Evolutionary conservation across 1,140 invertebrate species (phyloP), one percentile per base, ranked within the genome.

Genomic region (Leptoteleia sp.): DNA sequence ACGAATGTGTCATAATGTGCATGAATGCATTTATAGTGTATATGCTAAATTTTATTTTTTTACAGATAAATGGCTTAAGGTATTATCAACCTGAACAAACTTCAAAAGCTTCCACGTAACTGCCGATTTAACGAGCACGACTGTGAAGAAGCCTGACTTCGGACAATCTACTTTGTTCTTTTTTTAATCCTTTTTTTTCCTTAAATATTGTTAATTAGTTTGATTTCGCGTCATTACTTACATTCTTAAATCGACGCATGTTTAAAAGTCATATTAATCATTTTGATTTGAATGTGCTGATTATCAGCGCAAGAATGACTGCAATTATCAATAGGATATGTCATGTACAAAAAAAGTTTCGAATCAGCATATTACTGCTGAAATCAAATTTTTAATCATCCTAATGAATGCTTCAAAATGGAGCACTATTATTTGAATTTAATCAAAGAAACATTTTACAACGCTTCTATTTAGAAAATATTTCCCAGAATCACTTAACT

Each of bases 61-160:
- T 92, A 3, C 89, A 94, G 93, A 93, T 93, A 91, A 94, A 94
- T 81, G 93, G 93, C 12, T 86, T 93, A 62, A 91, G 93, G 85
- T 94, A 93, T 90, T 94, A 93, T 87, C 93, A 93, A 72, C 93
- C 93, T 6, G 91, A 88, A 0, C 83, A 83, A 13, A 80, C 82
- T 33, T 61, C 83, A 15, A 82, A 83, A 61, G 71, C 83, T 31
- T 84, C 85, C 40, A 85, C 83, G 85, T 86, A 85, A 86, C 82
- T 86, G 57, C 57, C 73, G 79, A 75, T 68, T 47, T 57, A 57
- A 76, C 67, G 29, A 64, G 50, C 29, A 68, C 40, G 38, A 64
- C 50, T 64, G 54, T 29, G 38, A 64, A 54, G 54, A 79, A 79
- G 64, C 76, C 61, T 71, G 59, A 61, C 31, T 61, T 68, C 22